These are phyloP conservation scores for Dicrostonyx torquatus DNA, from an alignment of 2,797 vertebrate genomes.

Conservation along the genomic window DNA sequence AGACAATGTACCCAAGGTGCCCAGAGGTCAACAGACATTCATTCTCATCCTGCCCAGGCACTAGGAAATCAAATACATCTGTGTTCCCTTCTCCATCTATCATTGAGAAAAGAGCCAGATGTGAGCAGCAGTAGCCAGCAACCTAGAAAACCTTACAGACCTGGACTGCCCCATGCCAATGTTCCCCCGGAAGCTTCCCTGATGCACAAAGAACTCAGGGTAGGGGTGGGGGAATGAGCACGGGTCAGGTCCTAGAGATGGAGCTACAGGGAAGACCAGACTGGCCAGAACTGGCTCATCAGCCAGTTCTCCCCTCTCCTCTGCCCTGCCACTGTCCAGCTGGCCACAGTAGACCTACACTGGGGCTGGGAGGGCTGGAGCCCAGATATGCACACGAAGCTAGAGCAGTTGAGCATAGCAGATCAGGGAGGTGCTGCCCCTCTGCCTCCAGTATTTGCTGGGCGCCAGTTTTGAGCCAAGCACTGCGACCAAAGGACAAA, in stretches of 20 bases:
- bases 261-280: not conserved
- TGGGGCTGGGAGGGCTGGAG: not conserved
- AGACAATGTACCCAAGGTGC: rapidly evolving
- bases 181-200: not conserved
- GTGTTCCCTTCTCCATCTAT: not conserved
- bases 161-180: rapidly evolving
- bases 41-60: not conserved
- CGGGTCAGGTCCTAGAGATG: not conserved
- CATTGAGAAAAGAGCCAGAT: not conserved
- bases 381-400: too few species aligned
- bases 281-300: not conserved
- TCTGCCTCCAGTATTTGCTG: not conserved
- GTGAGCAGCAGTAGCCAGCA: not conserved
- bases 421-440: not conserved
- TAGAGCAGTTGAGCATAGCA: not conserved
- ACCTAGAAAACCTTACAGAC: not conserved
- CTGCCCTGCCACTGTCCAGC: not conserved
- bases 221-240: not conserved
- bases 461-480: not conserved
- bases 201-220: not conserved
- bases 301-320: not conserved
- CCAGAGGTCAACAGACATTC: not conserved
- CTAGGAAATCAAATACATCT: not conserved
- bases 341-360: not conserved
- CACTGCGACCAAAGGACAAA: not conserved